phyloP scores from a whole-genome alignment of 2,888 invertebrate species.

The Baccha elongata region DNA sequence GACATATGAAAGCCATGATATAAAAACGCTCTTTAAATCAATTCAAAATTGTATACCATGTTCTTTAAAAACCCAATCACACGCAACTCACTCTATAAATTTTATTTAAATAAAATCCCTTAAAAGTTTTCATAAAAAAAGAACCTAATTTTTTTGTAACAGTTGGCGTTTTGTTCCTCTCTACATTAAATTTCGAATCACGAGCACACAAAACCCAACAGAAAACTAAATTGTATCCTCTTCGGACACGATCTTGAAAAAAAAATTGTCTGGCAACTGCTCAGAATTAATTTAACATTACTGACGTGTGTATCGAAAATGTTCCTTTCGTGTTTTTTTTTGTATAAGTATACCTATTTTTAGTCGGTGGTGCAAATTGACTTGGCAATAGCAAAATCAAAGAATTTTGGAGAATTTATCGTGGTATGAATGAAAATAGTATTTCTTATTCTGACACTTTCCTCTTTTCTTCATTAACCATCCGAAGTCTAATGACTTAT shows the following conservation, averaged over 20 bases:
- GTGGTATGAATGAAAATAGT: slow-evolving; percentile 57
- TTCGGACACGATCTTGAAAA: slow-evolving; percentile 33
- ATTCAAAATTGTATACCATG: neutral
- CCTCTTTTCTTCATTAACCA: neutral
- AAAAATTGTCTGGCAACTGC: slow-evolving; percentile 37
- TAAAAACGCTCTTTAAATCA: no score
- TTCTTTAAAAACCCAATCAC: neutral
- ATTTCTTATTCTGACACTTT: slow-evolving; percentile 9
- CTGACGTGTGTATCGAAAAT: slow-evolving; percentile 48
- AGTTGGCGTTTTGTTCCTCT: slow-evolving; percentile 44
- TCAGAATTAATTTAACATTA: slow-evolving; percentile 58
- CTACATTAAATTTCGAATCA: slow-evolving; percentile 56
- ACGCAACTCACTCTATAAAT: neutral
- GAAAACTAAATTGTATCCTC: slow-evolving; percentile 18
- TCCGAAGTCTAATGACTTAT: neutral
- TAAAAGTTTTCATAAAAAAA: neutral
- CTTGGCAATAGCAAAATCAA: slow-evolving; percentile 50
- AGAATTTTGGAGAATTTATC: slow-evolving; percentile 26
- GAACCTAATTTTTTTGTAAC: slow-evolving; percentile 37
- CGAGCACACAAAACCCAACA: slow-evolving; percentile 25
- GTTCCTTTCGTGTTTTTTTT: slow-evolving; percentile 12
- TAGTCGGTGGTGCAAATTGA: slow-evolving; percentile 58
- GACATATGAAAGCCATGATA: no score
- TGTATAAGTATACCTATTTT: slow-evolving; percentile 37
- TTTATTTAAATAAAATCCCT: no score